Evolutionary conservation across 2,113 vertebrate species (phyloP).

Genomic region (Gadus macrocephalus): DNA sequence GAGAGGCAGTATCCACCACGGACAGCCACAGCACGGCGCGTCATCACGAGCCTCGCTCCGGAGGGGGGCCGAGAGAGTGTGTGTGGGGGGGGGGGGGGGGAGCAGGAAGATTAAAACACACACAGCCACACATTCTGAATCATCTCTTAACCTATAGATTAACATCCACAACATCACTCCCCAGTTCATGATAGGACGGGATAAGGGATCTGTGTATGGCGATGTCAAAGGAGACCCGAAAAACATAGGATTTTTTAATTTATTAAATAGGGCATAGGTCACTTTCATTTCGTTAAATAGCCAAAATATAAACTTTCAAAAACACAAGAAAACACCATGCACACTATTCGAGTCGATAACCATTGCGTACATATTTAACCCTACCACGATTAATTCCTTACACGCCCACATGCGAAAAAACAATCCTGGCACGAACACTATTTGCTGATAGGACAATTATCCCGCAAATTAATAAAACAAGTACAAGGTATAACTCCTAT

Average conservation of each 20-base stretch:
- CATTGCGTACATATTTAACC: slow-evolving; percentile 14
- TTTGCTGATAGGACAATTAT: slow-evolving; percentile 63
- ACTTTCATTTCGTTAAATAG: not conserved
- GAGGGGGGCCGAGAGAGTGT: slow-evolving; percentile 45
- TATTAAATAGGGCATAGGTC: not conserved
- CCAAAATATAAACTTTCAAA: too few relatives aligned
- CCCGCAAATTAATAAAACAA: slow-evolving; percentile 39
- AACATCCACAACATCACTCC: slow-evolving; percentile 8
- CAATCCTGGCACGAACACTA: slow-evolving; percentile 15
- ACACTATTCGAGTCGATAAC: not conserved
- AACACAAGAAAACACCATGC: too few relatives aligned
- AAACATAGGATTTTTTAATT: not conserved
- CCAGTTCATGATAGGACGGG: not conserved
- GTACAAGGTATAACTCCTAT: slow-evolving; percentile 16
- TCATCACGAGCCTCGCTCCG: slow-evolving; percentile 34
- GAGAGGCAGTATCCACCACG: slow-evolving; percentile 51
- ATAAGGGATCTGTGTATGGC: not conserved
- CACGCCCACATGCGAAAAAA: slow-evolving; percentile 59
- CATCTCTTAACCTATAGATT: slow-evolving; percentile 46
- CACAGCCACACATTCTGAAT: slow-evolving; percentile 25
- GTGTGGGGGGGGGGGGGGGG: slow-evolving; percentile 43
- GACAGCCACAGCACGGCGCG: slow-evolving; percentile 36
- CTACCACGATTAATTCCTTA: slow-evolving; percentile 39
- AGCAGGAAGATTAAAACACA: slow-evolving; percentile 14
- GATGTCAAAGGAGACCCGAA: not conserved